Percentiles rank a stretch among this genome's conserved stretches.
phyloP scores from a whole-genome alignment of 2,888 invertebrate species.

The Ormyrus nitidulus region DNA sequence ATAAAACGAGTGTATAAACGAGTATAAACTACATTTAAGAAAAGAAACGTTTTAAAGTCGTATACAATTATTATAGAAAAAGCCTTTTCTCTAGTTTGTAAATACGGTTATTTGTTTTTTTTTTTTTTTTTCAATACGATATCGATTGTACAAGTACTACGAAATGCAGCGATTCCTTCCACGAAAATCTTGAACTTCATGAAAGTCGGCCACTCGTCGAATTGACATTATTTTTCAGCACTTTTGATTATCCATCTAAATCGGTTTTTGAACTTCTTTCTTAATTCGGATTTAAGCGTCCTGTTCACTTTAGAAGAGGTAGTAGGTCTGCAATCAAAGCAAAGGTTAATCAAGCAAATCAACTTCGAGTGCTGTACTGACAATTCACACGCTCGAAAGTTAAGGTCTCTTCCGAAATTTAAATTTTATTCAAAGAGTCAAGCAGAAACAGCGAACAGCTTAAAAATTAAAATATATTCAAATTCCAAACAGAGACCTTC shows the following conservation, averaged over 20 bases:
- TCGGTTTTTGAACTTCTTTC: constrained; percentile 3
- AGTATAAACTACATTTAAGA: constrained; percentile 1
- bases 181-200: constrained; percentile 32
- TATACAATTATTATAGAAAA: constrained; percentile 25
- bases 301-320: constrained; percentile 51
- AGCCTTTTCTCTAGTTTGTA: constrained; percentile 13
- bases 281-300: constrained; percentile 16
- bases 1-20: constrained; percentile 9
- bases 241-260: constrained; percentile 35
- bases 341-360: neutral
- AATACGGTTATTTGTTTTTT: constrained; percentile 8
- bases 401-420: neutral
- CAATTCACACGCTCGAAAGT: too few relatives aligned
- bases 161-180: constrained; percentile 42
- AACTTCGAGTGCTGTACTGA: neutral
- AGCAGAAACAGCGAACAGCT: neutral
- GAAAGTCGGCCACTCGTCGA: constrained; percentile 42
- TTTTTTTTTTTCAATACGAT: constrained; percentile 3
- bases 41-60: neutral
- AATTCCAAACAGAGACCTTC: too few relatives aligned
- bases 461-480: too few relatives aligned
- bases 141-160: constrained; percentile 46
- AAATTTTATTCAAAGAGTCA: neutral
- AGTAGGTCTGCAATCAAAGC: constrained; percentile 56
- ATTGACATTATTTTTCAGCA: constrained; percentile 49